Percentiles rank a stretch among this genome's conserved stretches.
These are phyloP conservation scores for Prionchulus punctatus DNA, from an alignment of 2,888 invertebrate genomes.

Conservation along the genomic window DNA sequence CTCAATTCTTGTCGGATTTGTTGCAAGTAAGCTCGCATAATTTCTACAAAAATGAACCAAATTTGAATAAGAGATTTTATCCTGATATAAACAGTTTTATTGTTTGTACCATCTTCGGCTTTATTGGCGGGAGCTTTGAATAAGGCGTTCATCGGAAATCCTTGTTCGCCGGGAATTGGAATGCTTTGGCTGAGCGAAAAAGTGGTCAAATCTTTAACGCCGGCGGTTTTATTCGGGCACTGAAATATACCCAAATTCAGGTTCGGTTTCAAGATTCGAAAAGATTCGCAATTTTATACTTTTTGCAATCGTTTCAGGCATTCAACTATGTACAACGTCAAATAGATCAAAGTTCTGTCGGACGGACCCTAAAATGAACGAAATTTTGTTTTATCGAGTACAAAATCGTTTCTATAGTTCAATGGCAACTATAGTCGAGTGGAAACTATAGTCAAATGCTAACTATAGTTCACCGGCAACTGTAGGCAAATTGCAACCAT, in stretches of 20 bases:
- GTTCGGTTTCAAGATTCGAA: not conserved
- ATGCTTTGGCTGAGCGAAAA: conserved; percentile 63
- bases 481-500: too few species aligned
- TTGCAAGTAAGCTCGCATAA: conserved; percentile 75
- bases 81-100: not conserved
- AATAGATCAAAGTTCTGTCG: conserved; percentile 86
- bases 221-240: conserved; percentile 64
- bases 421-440: too few species aligned
- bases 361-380: conserved; percentile 61
- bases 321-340: conserved; percentile 91
- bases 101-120: conserved; percentile 55
- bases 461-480: too few species aligned
- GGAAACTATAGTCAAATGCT: too few species aligned
- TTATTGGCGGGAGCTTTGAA: conserved; percentile 66
- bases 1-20: conserved; percentile 93
- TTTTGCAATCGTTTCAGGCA: conserved; percentile 84
- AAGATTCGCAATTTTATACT: conserved; percentile 24
- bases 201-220: conserved; percentile 84
- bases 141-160: conserved; percentile 85
- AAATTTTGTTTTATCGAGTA: not conserved
- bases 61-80: not conserved
- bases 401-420: too few species aligned
- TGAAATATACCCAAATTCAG: conserved; percentile 17
- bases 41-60: conserved; percentile 44
- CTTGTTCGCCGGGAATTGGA: conserved; percentile 85